Evolutionary conservation across 2,113 vertebrate species (phyloP).

Genomic region (Bos javanicus): DNA sequence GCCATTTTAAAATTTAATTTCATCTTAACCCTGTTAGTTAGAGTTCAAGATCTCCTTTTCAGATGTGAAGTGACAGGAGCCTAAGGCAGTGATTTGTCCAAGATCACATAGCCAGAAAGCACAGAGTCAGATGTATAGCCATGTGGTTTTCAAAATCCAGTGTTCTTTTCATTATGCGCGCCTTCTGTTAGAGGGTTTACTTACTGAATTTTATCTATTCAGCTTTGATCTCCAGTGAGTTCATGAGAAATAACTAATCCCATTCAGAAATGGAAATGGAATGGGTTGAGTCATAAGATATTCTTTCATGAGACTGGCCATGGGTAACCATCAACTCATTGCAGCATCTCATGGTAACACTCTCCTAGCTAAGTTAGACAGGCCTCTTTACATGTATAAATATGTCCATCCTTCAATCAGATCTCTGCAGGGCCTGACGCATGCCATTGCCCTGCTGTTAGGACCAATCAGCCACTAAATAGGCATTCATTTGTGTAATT

Average conservation of each 20-base stretch:
- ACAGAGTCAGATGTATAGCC: neutral
- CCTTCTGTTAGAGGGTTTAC: neutral
- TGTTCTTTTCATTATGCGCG: neutral
- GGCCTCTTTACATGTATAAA: neutral
- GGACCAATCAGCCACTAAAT: neutral
- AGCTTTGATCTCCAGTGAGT: constrained; percentile 3
- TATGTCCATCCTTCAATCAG: neutral
- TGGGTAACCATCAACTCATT: constrained; percentile 31
- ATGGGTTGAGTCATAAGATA: neutral
- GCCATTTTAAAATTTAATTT: neutral
- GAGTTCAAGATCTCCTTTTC: neutral
- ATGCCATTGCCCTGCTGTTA: neutral
- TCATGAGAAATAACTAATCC: constrained; percentile 3
- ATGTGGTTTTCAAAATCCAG: neutral
- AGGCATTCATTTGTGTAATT: neutral
- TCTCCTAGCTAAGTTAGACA: neutral
- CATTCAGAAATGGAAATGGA: constrained; percentile 7
- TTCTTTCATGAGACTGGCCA: neutral
- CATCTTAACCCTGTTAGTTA: neutral
- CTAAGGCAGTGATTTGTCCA: neutral
- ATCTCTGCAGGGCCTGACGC: neutral
- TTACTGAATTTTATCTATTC: constrained; percentile 20
- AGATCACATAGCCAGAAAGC: neutral
- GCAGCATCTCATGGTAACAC: neutral
- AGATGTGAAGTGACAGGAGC: neutral